Conservation (phyloP, 2,888 invertebrate genomes). For the Tenodera sinensis region DNA sequence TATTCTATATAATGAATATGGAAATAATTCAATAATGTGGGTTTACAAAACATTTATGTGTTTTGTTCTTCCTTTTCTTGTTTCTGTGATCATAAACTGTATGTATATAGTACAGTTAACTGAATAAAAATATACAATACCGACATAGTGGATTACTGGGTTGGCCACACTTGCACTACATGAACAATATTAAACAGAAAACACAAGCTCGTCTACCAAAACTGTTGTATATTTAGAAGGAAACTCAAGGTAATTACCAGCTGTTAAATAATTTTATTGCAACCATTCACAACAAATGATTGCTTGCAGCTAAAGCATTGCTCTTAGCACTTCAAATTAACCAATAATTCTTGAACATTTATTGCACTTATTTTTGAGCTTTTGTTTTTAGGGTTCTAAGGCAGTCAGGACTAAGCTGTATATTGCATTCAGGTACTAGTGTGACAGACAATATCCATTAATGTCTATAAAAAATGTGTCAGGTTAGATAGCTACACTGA, state of each 20-base stretch:
- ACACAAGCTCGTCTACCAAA: not conserved
- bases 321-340: not conserved
- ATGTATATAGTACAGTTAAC: not conserved
- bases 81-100: not conserved
- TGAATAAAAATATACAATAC: not conserved
- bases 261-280: slow-evolving; percentile 1
- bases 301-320: not conserved
- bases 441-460: not conserved
- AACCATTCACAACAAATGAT: not conserved
- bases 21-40: not conserved
- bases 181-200: not conserved
- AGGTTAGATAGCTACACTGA: not conserved
- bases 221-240: not conserved
- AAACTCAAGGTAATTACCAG: slow-evolving; percentile 6
- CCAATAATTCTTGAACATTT: not conserved
- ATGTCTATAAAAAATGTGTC: not conserved
- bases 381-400: not conserved
- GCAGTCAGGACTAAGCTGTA: not conserved
- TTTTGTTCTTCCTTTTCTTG: not conserved
- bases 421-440: not conserved
- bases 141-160: not conserved
- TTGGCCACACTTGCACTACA: not conserved
- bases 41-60: not conserved
- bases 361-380: not conserved
- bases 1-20: not conserved